These are phyloP conservation scores for Fringilla coelebs DNA, from an alignment of 2,797 vertebrate species.

Conservation along the genomic window DNA sequence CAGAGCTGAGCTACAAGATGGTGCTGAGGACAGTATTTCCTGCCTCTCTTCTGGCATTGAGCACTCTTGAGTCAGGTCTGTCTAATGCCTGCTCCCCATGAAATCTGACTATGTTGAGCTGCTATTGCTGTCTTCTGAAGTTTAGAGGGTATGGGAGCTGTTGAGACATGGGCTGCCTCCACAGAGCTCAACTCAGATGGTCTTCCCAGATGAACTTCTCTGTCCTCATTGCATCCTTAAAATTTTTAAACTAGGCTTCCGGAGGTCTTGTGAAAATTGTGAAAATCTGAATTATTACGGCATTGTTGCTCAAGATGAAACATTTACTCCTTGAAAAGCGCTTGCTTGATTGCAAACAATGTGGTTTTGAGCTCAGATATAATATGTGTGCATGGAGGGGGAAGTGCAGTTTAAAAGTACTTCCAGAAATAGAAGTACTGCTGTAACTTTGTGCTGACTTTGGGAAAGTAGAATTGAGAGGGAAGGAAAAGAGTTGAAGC, in stretches of 20 bases:
- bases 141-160: neutral
- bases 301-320: neutral
- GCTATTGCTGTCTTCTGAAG: neutral
- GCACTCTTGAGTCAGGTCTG: neutral
- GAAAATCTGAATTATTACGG: neutral
- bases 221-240: neutral
- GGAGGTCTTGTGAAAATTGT: neutral
- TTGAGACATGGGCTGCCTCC: neutral
- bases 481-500: neutral
- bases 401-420: neutral
- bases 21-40: neutral
- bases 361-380: neutral
- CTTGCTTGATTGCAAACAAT: neutral
- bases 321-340: neutral
- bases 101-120: neutral
- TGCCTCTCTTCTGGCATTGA: neutral
- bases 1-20: neutral
- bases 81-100: neutral
- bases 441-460: neutral
- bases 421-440: neutral
- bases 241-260: neutral
- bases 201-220: neutral
- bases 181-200: neutral
- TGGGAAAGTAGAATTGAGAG: neutral
- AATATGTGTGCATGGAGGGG: neutral